Evolutionary conservation across 1,140 invertebrate genomes (phyloP), one percentile per base, ranked within the genome.

Genomic region (Drosophila bocqueti): DNA sequence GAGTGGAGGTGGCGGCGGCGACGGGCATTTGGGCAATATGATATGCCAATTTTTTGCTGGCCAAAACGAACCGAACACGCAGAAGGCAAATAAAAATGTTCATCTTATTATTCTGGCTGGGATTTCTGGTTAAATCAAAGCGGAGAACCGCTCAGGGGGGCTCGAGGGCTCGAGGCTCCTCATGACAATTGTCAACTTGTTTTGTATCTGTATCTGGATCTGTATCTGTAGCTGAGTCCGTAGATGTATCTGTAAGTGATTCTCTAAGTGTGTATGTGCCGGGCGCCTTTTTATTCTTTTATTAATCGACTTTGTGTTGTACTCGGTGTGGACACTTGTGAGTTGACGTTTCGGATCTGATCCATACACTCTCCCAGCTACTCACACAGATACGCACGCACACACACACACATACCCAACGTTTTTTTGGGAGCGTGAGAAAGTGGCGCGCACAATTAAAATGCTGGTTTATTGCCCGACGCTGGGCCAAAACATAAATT

Each of bases 171-270:
- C 63, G 58, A 52, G 31, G 76, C 63, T 62, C 63, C 71, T 82
- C 85, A 81, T 90, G 85, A 90, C 84, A 89, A 89, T 89, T 89
- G 84, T 90, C 85, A 89, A 89, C 84, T 90, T 84, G 85, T 90
- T 89, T 73, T 73, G 68, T 54, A 36, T 66, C 54, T 55, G 54
- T 15, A 55, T 55, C 21, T 9, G 34, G 6, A 10, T 8, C 31
- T 38, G 63, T 36, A 21, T 65, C 50, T 57, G 45, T 31, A 21
- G 26, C 26, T 36, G 34, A 45, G 9, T 11, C 42, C 9, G 58
- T 21, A 11, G 15, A 24, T 45, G 61, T 36, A 57, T 29, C 52
- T 45, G 52, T 31, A 8, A 7, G 34, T 15, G 29, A 59, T 34
- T 58, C 34, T 62, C 31, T 42, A 38, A n/a, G 15, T 38, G 26